phyloP scores from a whole-genome alignment of 2,888 invertebrate genomes.

The Synergus laeviventris region DNA sequence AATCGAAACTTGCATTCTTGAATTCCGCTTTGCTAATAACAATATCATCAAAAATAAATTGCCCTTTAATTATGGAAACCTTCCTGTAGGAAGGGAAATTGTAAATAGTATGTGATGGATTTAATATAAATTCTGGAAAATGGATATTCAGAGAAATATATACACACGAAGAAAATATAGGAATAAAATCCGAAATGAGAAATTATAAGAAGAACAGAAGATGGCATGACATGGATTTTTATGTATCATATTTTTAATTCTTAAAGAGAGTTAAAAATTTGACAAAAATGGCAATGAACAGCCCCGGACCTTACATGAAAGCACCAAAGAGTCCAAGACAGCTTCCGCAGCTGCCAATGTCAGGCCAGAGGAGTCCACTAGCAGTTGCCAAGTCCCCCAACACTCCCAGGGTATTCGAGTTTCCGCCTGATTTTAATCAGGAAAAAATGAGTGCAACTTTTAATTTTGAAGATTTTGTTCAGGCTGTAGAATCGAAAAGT shows the following conservation, averaged over 20 bases:
- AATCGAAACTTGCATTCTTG: conserved; percentile 41
- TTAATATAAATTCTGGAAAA: background rate
- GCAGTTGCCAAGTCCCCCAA: conserved; percentile 79
- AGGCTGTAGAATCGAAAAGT: conserved; percentile 45
- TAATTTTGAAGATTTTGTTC: conserved; percentile 65
- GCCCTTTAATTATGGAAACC: background rate
- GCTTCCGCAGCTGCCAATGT: conserved; percentile 78
- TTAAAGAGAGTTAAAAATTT: background rate
- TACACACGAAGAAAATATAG: background rate
- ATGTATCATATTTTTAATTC: background rate
- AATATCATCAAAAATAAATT: background rate
- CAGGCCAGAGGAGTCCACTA: conserved; percentile 78
- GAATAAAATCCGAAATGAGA: background rate
- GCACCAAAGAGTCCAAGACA: conserved; percentile 80
- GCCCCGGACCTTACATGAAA: conserved; percentile 78
- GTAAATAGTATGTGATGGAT: background rate
- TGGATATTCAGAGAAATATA: background rate
- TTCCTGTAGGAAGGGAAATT: background rate
- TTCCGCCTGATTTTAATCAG: conserved; percentile 65
- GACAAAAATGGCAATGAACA: conserved; percentile 78
- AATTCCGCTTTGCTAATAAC: conserved; percentile 47
- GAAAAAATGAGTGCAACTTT: conserved; percentile 66
- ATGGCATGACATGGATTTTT: background rate
- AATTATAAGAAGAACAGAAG: background rate
- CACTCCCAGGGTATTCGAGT: conserved; percentile 74